Conservation (phyloP, 2,888 invertebrate genomes). For the Tenthredo livida region DNA sequence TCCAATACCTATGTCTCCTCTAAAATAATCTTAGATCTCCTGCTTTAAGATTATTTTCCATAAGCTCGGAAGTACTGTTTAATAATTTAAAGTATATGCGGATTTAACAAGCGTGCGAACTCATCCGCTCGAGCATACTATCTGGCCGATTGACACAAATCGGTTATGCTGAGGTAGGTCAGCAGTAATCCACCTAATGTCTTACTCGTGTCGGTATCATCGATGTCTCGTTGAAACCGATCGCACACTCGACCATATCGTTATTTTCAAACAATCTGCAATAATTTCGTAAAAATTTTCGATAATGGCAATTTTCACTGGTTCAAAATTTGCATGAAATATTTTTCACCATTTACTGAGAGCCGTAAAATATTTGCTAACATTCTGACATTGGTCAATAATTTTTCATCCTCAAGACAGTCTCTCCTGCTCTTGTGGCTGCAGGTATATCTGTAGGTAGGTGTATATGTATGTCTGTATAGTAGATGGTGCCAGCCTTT, state of each 20-base stretch:
- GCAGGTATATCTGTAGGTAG: conserved; percentile 18
- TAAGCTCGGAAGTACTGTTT: not conserved
- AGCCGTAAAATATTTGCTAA: not conserved
- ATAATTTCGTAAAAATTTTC: not conserved
- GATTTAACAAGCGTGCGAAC: not conserved
- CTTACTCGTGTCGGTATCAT: not conserved
- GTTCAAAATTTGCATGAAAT: not conserved
- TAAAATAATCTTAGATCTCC: not conserved
- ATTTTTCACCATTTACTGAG: not conserved
- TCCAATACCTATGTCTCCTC: not conserved
- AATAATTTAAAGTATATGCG: not conserved
- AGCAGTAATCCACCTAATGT: conserved; percentile 31
- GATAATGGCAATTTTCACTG: not conserved
- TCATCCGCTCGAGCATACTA: not conserved
- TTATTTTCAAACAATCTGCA: not conserved
- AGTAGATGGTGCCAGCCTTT: conserved; percentile 62
- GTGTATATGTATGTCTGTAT: conserved; percentile 51
- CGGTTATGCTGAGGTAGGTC: conserved; percentile 42
- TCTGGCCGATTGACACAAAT: conserved; percentile 48
- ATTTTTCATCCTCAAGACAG: conserved; percentile 8
- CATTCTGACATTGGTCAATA: not conserved
- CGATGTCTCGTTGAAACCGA: not conserved
- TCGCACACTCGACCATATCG: not conserved
- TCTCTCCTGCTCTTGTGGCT: not conserved
- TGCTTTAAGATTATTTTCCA: no score